These are phyloP conservation scores for Spodoptera frugiperda DNA, from an alignment of 1,140 invertebrate species.

Conservation along the genomic window DNA sequence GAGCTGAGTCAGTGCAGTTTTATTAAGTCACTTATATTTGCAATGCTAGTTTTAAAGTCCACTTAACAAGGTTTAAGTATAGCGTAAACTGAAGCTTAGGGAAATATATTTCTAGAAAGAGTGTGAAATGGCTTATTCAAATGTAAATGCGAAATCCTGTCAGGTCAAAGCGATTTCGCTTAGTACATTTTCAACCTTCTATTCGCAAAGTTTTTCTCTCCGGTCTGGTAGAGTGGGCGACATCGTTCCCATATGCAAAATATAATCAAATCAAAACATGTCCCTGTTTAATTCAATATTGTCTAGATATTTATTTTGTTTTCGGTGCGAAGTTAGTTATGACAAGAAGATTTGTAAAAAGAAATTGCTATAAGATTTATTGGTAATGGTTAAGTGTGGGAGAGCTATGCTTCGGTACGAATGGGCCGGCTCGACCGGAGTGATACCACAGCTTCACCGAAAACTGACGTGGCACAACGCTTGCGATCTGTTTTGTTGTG, in stretches of 20 bases:
- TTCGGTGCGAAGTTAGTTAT: too few relatives aligned
- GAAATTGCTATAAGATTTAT: too few relatives aligned
- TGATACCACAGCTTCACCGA: too few relatives aligned
- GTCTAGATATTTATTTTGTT: too few relatives aligned
- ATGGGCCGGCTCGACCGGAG: too few relatives aligned
- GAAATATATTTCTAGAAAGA: slow-evolving; percentile 41
- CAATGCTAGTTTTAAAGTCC: slow-evolving; percentile 30
- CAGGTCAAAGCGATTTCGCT: slow-evolving; percentile 46
- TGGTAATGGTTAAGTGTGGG: too few relatives aligned
- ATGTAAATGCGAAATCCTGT: slow-evolving; percentile 37
- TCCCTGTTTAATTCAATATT: not conserved
- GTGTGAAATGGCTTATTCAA: slow-evolving; percentile 45
- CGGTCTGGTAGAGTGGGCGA: slow-evolving; percentile 14
- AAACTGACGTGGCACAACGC: too few relatives aligned
- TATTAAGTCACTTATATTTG: not conserved
- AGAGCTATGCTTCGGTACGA: too few relatives aligned
- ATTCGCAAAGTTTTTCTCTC: slow-evolving; percentile 18
- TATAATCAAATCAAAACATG: slow-evolving; percentile 8
- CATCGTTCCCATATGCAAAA: slow-evolving; percentile 27
- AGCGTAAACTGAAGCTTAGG: slow-evolving; percentile 31
- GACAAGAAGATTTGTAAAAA: too few relatives aligned
- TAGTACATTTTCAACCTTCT: slow-evolving; percentile 36
- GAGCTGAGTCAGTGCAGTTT: too few relatives aligned
- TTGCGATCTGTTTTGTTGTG: too few relatives aligned
- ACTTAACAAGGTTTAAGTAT: slow-evolving; percentile 17